A percentile compares a stretch with the other conserved stretches of the same genome.
Conservation (phyloP, 2,797 vertebrate genomes). For the Bradypodion pumilum region DNA sequence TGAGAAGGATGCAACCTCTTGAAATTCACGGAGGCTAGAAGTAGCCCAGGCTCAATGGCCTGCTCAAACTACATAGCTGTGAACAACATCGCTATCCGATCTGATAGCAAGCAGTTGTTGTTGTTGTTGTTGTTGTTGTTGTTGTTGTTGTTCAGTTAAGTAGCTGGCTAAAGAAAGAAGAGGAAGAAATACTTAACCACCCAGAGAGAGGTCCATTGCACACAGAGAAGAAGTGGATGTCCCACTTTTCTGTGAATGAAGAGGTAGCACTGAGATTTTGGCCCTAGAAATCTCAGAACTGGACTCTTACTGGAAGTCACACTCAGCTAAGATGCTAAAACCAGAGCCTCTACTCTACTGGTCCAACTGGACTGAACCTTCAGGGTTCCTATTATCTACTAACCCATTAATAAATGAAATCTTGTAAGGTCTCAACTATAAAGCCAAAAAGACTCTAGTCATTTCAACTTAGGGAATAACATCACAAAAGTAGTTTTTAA, state of each 20-base stretch:
- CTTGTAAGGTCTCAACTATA: constrained; percentile 71
- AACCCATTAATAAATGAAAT: constrained; percentile 71
- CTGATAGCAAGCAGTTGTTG: too few relatives aligned
- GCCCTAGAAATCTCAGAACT: background rate
- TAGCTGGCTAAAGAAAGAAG: background rate
- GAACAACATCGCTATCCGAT: too few relatives aligned
- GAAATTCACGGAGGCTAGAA: too few relatives aligned
- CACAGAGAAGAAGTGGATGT: too few relatives aligned
- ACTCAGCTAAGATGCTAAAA: background rate
- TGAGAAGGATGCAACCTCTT: too few relatives aligned
- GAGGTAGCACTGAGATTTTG: background rate
- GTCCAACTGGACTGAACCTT: constrained; percentile 10
- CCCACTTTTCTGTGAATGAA: too few relatives aligned
- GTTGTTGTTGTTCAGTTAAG: too few relatives aligned
- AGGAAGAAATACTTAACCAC: too few relatives aligned
- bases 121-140: too few relatives aligned
- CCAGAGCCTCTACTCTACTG: background rate
- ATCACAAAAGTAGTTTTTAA: constrained; percentile 83
- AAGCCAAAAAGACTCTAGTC: constrained; percentile 73
- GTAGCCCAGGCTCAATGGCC: too few relatives aligned
- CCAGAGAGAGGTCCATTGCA: background rate
- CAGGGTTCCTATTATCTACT: constrained; percentile 52
- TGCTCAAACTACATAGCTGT: too few relatives aligned
- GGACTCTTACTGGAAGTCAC: background rate
- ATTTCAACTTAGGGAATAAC: constrained; percentile 78